Base-by-base conservation (phyloP, 2,797 vertebrate species). In the Sebastes cheni region DNA sequence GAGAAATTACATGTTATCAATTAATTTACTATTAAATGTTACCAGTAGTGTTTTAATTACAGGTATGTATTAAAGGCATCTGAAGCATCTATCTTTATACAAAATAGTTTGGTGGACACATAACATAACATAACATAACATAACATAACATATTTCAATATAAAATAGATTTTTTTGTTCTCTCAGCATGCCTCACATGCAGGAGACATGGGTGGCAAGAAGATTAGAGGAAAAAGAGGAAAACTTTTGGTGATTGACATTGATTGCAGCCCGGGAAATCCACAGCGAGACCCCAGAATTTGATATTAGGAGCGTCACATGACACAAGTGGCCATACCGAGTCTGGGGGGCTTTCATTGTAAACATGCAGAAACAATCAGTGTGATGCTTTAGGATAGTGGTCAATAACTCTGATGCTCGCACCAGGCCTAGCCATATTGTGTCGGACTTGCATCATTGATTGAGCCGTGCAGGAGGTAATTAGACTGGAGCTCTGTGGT, bases 401-500 rank as follows among this genome's bases (percentile, higher is more conserved):
- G 91, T 90, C 93, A 93, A 93, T 93, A 94, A 87, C 82, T 73
- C 69, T 80, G 89, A 82, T 84, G 86, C 90, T 86, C 87, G 81
- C 90, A 87, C 87, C 79, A 77, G 87, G 81, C 78, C 55, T 39
- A 52, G 82, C 88, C 90, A 92, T 92, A 92, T 91, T 92, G 90
- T 94, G 87, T 88, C 75, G 89, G 92, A 83, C 88, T 93, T 91
- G 86, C 91, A 77, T 93, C 91, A 95, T 95, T 94, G 95, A 95
- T 95, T 93, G 92, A 93, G 91, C 91, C 86, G 36, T 89, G 90
- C 89, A 91, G 93, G 93, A 93, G 87, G 90, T 95, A 92, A 94
- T 95, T 94, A 95, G 93, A 92, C 80, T 88, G 88, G 93, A 89
- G 88, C 84, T 83, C 77, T 88, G 86, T 67, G 90, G 87, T 89